Base-by-base conservation (phyloP, 2,113 vertebrate species). In the Pachycephala philippinensis region DNA sequence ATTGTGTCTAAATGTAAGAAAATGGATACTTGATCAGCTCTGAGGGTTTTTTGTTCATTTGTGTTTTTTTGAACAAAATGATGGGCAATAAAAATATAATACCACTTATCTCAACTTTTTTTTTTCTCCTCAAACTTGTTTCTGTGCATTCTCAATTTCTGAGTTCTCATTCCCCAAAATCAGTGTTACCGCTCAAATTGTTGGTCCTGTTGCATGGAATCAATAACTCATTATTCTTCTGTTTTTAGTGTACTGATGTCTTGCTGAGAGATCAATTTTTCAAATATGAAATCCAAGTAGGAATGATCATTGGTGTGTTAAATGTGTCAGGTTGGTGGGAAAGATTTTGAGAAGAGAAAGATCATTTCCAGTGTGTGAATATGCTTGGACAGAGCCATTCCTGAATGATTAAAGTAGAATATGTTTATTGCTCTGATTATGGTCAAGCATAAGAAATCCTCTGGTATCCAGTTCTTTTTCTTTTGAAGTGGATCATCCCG, bases 201-300 rank as follows among this genome's bases (percentile, higher is more conserved):
- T 78, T 87, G 33, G 18, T 90, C 20, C 47, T 86, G 17, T 57
- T 91, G 64, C 27, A 65, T 56, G 22, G 37, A 87, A 95, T 96
- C 86, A 78, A 94, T 96, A 93, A 83, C 31, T 77, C 52, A 60
- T 96, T 93, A 60, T 65, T 93, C 45, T 85, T 95, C 52, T 83
- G 60, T 13, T 93, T 91, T 93, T 76, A 39, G 42, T 47, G 39
- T 69, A 71, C 28, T 37, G 50, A 35, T 4, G 2, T 80, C 66
- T 71, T 93, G 60, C 52, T 83, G 84, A 69, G 59, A 85, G 31
- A 94, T 93, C 75, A 75, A 81, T 95, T 93, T 80, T 89, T 90
- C 26, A 78, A 82, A 59, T 87, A 71, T 44, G 61, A 94, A 83
- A 87, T 79, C 52, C 15, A 60, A 70, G 49, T 47, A 74, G 68